These are phyloP conservation scores for Limenitis camilla DNA, from an alignment of 2,888 invertebrate species.

Conservation along the genomic window DNA sequence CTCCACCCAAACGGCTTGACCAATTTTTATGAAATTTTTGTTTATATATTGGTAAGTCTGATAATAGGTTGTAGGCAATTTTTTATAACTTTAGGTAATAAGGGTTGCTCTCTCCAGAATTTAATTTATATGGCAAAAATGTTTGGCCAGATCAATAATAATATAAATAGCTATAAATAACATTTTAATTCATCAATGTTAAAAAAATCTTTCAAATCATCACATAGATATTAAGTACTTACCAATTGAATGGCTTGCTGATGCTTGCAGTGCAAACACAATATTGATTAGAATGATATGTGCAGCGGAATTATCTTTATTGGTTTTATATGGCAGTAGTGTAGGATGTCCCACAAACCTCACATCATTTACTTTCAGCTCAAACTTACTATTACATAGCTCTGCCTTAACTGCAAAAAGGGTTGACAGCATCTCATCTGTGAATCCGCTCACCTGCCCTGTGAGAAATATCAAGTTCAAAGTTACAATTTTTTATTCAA, in stretches of 20 bases:
- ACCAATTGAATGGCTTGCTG: conserved; percentile 92
- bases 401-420: conserved; percentile 93
- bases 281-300: conserved; percentile 86
- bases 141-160: no score
- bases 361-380: conserved; percentile 95
- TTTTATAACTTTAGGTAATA: no score
- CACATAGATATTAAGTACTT: conserved; percentile 26
- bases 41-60: no score
- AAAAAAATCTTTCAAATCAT: background rate
- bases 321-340: conserved; percentile 79
- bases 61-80: no score
- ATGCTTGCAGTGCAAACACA: conserved; percentile 92
- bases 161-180: no score
- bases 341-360: conserved; percentile 97
- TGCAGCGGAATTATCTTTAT: conserved; percentile 79
- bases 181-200: no score
- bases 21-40: no score
- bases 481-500: no score
- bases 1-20: no score
- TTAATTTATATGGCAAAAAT: no score
- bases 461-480: conserved; percentile 1
- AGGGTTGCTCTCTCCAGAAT: no score
- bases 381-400: conserved; percentile 92
- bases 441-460: conserved; percentile 81
- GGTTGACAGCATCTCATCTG: conserved; percentile 89